Conservation (phyloP, 1,140 invertebrate genomes). For the Patella vulgata region DNA sequence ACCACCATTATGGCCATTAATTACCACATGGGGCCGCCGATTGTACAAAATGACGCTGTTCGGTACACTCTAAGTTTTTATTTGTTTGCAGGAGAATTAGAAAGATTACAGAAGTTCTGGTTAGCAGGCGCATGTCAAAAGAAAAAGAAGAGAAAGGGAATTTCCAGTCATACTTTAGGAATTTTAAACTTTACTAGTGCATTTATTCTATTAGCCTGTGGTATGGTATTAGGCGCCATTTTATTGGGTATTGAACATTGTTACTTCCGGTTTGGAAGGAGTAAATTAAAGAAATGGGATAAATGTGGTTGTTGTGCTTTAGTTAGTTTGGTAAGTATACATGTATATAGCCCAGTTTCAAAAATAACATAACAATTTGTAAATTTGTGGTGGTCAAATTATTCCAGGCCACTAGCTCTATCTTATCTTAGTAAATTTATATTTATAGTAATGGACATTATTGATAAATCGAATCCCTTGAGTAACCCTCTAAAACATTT, state of each 20-base stretch:
- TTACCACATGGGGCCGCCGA: no score
- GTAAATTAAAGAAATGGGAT: conserved; percentile 86
- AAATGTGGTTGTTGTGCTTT: conserved; percentile 87
- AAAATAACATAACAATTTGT: background rate
- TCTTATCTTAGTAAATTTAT: background rate
- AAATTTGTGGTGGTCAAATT: background rate
- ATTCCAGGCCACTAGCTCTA: background rate
- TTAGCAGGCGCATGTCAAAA: conserved; percentile 97
- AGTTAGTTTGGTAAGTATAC: conserved; percentile 78
- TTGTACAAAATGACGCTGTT: no score
- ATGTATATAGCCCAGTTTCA: background rate
- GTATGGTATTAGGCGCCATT: conserved; percentile 86
- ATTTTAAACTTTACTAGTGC: conserved; percentile 97
- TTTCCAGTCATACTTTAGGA: conserved; percentile 83
- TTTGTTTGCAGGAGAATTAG: conserved; percentile 80
- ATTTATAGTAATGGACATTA: background rate
- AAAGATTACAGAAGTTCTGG: conserved; percentile 94
- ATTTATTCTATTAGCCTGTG: conserved; percentile 94
- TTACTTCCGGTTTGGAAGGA: conserved; percentile 89
- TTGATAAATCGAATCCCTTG: no score
- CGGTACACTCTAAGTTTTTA: no score
- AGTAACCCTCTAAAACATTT: no score
- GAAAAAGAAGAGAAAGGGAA: conserved; percentile 72
- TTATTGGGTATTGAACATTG: conserved; percentile 90
- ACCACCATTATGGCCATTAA: no score